Evolutionary conservation across 37 sponge, comb jelly and placozoan species (phyloP).

Genomic region (Halichondria panicea): DNA sequence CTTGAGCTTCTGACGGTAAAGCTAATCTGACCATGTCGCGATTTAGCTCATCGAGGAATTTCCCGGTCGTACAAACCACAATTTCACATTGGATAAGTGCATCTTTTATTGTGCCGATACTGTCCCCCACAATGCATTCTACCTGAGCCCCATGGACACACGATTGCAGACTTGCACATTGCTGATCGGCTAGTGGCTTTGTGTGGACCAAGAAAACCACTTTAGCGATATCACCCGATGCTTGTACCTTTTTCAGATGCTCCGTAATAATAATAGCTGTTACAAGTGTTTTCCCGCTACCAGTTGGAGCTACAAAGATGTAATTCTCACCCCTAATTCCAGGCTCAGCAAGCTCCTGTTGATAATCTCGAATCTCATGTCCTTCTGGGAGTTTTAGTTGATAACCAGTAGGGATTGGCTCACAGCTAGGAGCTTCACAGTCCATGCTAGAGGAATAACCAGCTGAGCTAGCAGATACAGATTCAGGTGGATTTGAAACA

Average conservation of each 20-base stretch:
- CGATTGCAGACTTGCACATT: constrained; percentile 12
- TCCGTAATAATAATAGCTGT: constrained; percentile 47
- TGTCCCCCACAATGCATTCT: constrained; percentile 12
- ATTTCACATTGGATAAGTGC: constrained; percentile 14
- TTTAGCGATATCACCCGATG: constrained; percentile 13
- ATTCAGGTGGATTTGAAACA: too few relatives aligned
- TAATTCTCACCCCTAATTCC: constrained; percentile 61
- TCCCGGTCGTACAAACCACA: constrained; percentile 70
- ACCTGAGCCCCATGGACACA: constrained; percentile 25
- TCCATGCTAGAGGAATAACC: not conserved
- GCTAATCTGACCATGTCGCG: not conserved
- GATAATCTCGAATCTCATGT: constrained; percentile 26
- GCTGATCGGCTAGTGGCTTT: constrained; percentile 53
- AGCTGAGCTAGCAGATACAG: too few relatives aligned
- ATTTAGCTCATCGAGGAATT: constrained; percentile 26
- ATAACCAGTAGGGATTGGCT: not conserved
- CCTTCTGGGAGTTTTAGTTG: not conserved
- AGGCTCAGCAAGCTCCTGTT: constrained; percentile 56
- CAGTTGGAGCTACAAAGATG: constrained; percentile 62
- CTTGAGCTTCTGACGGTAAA: too few relatives aligned
- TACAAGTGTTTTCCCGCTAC: constrained; percentile 64
- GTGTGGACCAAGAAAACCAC: constrained; percentile 55
- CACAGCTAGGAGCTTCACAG: not conserved
- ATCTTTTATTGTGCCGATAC: not conserved
- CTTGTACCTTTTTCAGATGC: constrained; percentile 36